Percentiles rank a stretch among this genome's conserved stretches.
Conservation (phyloP, 2,888 invertebrate genomes). For the Pheosia tremula region DNA sequence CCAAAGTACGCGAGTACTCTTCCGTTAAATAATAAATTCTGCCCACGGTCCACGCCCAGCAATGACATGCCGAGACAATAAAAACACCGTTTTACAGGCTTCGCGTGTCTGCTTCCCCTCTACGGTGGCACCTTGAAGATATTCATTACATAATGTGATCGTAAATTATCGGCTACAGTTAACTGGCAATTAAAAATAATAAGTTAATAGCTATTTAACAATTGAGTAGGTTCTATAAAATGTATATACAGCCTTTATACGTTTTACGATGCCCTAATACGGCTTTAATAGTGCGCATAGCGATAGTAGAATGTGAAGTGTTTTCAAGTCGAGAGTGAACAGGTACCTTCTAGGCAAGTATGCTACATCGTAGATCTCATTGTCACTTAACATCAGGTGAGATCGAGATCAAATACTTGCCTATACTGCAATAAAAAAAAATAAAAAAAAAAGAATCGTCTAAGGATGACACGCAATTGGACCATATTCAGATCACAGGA, state of each 20-base stretch:
- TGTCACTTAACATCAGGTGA: no score
- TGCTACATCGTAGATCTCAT: no score
- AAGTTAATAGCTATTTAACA: neutral
- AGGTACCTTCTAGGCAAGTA: no score
- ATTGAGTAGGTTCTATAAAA: neutral
- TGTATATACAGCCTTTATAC: neutral
- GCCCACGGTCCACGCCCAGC: conserved; percentile 4
- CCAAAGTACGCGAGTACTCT: conserved; percentile 3
- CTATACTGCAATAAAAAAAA: no score
- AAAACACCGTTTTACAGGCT: conserved; percentile 28
- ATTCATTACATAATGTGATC: conserved; percentile 25
- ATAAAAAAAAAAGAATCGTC: no score
- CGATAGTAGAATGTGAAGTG: no score
- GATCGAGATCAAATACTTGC: no score
- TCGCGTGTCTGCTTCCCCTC: conserved; percentile 25
- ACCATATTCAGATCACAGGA: no score
- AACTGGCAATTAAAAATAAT: conserved; percentile 9
- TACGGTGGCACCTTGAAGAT: conserved; percentile 15
- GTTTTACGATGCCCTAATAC: no score
- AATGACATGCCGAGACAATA: conserved; percentile 9
- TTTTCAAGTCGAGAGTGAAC: no score
- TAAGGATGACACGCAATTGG: no score
- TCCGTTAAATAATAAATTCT: conserved; percentile 4
- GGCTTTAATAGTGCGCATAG: no score
- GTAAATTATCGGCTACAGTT: conserved; percentile 27